Evolutionary conservation across 2,888 invertebrate species (phyloP).

Genomic region (Nemoura dubitans): DNA sequence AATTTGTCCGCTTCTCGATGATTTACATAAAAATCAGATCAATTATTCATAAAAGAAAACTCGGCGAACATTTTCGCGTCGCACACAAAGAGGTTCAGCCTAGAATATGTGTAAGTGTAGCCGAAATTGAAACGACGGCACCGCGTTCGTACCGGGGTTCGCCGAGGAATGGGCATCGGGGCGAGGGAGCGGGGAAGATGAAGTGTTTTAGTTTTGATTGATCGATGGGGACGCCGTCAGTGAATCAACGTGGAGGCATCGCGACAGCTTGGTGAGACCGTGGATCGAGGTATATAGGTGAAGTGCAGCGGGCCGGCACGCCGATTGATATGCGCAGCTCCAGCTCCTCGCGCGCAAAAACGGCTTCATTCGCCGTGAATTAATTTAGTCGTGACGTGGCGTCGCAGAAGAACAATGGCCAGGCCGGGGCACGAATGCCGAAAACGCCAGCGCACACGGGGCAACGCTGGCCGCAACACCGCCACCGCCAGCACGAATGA

Average conservation of each 20-base stretch:
- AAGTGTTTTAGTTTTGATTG: slow-evolving; percentile 12
- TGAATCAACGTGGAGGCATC: not conserved
- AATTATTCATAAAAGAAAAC: not conserved
- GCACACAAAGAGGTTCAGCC: not conserved
- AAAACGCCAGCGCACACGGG: no score
- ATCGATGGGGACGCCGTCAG: not conserved
- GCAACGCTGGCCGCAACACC: no score
- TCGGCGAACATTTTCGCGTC: not conserved
- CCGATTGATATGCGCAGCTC: not conserved
- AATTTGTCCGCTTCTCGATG: not conserved
- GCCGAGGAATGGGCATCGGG: not conserved
- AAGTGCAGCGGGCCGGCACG: not conserved
- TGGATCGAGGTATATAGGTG: not conserved
- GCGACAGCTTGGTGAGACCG: not conserved
- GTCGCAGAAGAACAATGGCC: slow-evolving; percentile 44
- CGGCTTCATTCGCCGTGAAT: slow-evolving; percentile 38
- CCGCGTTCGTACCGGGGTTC: not conserved
- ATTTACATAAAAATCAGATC: slow-evolving; percentile 18
- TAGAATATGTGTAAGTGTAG: not conserved
- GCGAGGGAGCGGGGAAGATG: not conserved
- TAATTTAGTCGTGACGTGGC: slow-evolving; percentile 45
- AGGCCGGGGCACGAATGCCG: no score
- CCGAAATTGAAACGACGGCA: not conserved
- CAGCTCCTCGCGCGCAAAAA: slow-evolving; percentile 13
- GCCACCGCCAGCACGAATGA: slow-evolving; percentile 1